Percentiles rank a stretch among this genome's conserved stretches.
Conservation (phyloP, 2,797 vertebrate species). For the Graptemys geographica region DNA sequence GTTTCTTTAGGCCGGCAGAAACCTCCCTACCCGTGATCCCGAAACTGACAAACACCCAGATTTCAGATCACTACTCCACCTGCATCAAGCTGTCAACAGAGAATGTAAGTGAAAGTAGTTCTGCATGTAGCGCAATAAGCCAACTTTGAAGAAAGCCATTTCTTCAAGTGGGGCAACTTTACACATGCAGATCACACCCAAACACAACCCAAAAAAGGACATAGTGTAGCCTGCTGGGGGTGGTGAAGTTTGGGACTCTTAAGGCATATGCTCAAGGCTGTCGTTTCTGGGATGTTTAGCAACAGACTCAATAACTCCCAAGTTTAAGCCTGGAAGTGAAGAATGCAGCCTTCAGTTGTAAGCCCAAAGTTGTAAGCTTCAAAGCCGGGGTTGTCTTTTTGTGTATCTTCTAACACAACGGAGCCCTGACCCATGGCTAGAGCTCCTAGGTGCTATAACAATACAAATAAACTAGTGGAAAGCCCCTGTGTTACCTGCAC, state of each 20-base stretch:
- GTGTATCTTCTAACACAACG: too few species aligned
- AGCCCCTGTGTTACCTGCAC: too few species aligned
- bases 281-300: too few species aligned
- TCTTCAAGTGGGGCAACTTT: neutral
- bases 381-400: too few species aligned
- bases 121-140: neutral
- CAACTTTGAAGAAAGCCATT: neutral
- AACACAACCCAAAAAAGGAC: neutral
- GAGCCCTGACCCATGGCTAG: too few species aligned
- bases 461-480: too few species aligned
- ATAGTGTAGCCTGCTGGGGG: neutral
- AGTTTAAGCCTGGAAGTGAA: neutral
- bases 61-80: constrained; percentile 95
- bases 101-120: constrained; percentile 87
- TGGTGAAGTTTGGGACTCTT: neutral
- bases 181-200: neutral
- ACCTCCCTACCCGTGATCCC: constrained; percentile 81
- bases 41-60: constrained; percentile 90
- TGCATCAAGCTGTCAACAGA: constrained; percentile 96
- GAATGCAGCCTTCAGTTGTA: too few species aligned
- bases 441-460: too few species aligned
- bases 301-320: too few species aligned
- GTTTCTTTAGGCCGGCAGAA: constrained; percentile 79
- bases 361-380: too few species aligned
- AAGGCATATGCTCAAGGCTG: neutral